phyloP scores from a whole-genome alignment of 2,888 invertebrate species.

The Eupithecia tripunctaria region DNA sequence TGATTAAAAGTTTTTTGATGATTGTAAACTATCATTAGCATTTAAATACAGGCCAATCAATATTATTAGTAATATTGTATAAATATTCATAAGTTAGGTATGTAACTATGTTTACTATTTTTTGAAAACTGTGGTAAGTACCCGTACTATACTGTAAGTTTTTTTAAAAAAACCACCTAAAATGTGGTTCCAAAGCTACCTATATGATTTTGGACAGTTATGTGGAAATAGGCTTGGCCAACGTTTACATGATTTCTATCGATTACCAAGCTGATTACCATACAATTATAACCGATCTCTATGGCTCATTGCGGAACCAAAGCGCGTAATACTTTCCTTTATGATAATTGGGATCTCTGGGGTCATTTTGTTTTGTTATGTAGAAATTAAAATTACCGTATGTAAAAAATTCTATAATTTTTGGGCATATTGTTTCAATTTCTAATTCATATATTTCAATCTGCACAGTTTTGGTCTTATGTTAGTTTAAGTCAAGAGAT shows the following conservation, averaged over 20 bases:
- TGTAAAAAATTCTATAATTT: not conserved
- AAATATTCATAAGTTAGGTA: not conserved
- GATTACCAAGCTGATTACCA: slow-evolving; percentile 19
- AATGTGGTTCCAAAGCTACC: not conserved
- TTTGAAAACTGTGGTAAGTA: too few species aligned
- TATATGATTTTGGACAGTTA: not conserved
- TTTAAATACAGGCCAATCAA: not conserved
- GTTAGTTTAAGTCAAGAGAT: too few species aligned
- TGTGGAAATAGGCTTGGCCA: not conserved
- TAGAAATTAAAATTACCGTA: not conserved
- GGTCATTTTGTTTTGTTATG: slow-evolving; percentile 34
- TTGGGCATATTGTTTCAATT: not conserved
- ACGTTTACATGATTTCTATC: slow-evolving; percentile 21
- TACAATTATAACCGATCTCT: slow-evolving; percentile 23
- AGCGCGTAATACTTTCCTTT: slow-evolving; percentile 45
- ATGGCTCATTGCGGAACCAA: slow-evolving; percentile 37
- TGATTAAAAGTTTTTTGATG: not conserved
- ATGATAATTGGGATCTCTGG: slow-evolving; percentile 53
- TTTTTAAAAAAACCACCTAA: not conserved
- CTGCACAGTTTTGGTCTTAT: too few species aligned
- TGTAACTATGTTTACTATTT: not conserved
- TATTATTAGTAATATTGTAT: not conserved
- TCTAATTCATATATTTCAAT: too few species aligned
- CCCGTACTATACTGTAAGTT: too few species aligned
- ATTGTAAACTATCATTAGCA: not conserved